Conservation (phyloP, 2,113 vertebrate species). For the Lampris incognitus region DNA sequence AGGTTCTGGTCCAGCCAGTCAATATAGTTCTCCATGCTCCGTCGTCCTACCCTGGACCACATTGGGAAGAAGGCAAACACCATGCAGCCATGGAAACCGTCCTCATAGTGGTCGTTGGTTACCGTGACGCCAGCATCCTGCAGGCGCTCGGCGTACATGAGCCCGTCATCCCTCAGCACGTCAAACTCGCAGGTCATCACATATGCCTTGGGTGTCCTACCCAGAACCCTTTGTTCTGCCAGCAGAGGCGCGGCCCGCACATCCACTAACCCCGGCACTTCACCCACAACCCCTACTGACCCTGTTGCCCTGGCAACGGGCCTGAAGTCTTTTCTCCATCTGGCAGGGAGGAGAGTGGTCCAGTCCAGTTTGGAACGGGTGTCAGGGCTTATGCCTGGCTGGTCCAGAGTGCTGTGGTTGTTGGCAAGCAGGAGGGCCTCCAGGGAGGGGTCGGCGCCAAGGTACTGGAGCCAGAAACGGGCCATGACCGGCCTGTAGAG, state of each 20-base stretch:
- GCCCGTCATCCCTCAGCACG: constrained; percentile 92
- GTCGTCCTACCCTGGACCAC: constrained; percentile 84
- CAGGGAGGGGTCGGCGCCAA: constrained; percentile 84
- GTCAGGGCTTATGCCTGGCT: constrained; percentile 66
- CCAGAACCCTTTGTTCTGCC: constrained; percentile 83
- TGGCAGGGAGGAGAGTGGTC: constrained; percentile 83
- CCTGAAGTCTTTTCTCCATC: constrained; percentile 85
- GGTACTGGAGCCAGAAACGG: constrained; percentile 92
- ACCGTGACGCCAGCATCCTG: constrained; percentile 87
- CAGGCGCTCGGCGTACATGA: constrained; percentile 91
- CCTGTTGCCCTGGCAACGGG: constrained; percentile 82
- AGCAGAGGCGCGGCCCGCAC: constrained; percentile 87
- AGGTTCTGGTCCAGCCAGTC: constrained; percentile 92
- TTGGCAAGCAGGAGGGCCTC: constrained; percentile 86
- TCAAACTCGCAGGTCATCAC: constrained; percentile 95
- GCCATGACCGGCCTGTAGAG: constrained; percentile 88
- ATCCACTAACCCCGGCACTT: constrained; percentile 87
- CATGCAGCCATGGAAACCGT: constrained; percentile 96
- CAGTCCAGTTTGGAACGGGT: constrained; percentile 85
- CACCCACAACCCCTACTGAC: constrained; percentile 73
- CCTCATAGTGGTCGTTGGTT: constrained; percentile 90
- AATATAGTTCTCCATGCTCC: constrained; percentile 88
- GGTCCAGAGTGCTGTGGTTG: constrained; percentile 90
- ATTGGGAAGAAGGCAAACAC: constrained; percentile 89
- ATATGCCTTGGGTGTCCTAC: constrained; percentile 87